Percentiles rank a stretch among this genome's conserved stretches.
Evolutionary conservation across 1,140 invertebrate species (phyloP).

Genomic region (Sipha flava): DNA sequence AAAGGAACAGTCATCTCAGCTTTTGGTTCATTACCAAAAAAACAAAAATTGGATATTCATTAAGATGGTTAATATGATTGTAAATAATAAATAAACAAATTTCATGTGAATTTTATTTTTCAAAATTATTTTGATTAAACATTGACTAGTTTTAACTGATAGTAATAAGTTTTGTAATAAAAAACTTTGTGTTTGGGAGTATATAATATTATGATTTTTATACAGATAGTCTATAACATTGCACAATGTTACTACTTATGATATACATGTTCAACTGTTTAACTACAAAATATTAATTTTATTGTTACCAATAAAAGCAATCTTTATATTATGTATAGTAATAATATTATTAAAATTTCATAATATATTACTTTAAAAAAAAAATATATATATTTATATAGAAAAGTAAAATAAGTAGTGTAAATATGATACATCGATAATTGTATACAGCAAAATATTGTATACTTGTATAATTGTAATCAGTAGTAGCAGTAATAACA

Average conservation of each 20-base stretch:
- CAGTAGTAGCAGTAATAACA: not conserved
- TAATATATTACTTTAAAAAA: not conserved
- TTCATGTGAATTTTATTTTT: not conserved
- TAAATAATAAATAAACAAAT: not conserved
- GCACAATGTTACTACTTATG: not conserved
- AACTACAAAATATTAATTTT: not conserved
- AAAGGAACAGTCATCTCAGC: slow-evolving; percentile 81
- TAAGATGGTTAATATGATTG: slow-evolving; percentile 42
- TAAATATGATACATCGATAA: not conserved
- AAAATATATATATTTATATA: not conserved
- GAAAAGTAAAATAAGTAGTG: not conserved
- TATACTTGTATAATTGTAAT: not conserved
- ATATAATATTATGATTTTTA: not conserved
- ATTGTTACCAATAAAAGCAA: not conserved
- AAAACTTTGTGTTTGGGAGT: not conserved
- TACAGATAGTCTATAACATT: not conserved
- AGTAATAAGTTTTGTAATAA: not conserved
- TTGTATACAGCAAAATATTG: not conserved
- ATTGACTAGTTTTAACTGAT: not conserved
- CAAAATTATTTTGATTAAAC: not conserved
- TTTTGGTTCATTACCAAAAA: slow-evolving; percentile 78
- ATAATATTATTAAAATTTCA: not conserved
- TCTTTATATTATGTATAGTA: not conserved
- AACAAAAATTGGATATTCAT: slow-evolving; percentile 48
- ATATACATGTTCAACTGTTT: not conserved